phyloP scores from a whole-genome alignment of 1,140 invertebrate genomes.

The Cydia splendana region DNA sequence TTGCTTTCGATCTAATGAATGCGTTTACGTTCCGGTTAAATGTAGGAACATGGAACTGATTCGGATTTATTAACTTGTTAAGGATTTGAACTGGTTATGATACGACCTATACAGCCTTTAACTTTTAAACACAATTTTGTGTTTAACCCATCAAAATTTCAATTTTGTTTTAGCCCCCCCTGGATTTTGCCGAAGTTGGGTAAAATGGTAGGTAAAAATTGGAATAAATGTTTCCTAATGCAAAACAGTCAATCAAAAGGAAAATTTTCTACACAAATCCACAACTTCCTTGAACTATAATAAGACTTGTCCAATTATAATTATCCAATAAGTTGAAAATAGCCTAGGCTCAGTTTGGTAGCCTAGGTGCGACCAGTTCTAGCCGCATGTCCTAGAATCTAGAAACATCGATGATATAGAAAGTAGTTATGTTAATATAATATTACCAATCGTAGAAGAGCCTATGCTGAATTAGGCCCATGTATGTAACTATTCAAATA shows the following conservation, averaged over 20 bases:
- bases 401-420: not conserved
- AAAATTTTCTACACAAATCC: not conserved
- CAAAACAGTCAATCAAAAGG: not conserved
- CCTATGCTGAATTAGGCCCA: not conserved
- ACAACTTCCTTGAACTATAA: not conserved
- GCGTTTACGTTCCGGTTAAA: not conserved
- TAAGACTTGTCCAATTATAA: not conserved
- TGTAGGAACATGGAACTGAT: not conserved
- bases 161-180: too few relatives aligned
- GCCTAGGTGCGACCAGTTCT: not conserved
- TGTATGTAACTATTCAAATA: too few relatives aligned
- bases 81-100: too few relatives aligned
- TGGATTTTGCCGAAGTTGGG: too few relatives aligned
- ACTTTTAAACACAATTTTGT: too few relatives aligned
- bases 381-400: not conserved
- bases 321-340: not conserved
- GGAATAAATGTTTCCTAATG: too few relatives aligned
- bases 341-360: not conserved
- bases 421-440: slow-evolving; percentile 17
- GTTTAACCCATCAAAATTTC: too few relatives aligned
- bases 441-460: not conserved
- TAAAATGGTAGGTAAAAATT: not conserved
- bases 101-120: too few relatives aligned
- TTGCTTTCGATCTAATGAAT: not conserved
- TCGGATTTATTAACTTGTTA: too few relatives aligned